These are phyloP conservation scores for Glaucomys volans DNA, from an alignment of 2,113 vertebrate species.

Conservation along the genomic window DNA sequence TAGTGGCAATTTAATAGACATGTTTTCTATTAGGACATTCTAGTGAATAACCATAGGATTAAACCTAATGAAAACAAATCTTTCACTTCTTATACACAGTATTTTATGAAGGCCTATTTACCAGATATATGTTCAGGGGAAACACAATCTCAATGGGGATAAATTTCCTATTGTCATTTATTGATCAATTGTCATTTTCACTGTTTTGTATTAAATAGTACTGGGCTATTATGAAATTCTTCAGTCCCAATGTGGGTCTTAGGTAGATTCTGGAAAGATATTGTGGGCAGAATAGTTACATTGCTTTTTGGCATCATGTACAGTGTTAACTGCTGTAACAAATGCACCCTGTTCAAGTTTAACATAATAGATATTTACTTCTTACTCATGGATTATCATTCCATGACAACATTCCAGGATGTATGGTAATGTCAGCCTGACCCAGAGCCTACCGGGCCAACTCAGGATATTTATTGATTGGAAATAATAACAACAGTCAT, in stretches of 20 bases:
- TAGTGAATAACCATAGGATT: background rate
- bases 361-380: background rate
- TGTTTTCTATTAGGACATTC: background rate
- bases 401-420: background rate
- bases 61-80: conserved; percentile 41
- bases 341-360: background rate
- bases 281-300: background rate
- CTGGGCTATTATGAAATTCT: background rate
- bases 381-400: background rate
- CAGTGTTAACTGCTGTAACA: background rate
- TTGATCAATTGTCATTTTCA: background rate
- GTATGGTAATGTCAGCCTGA: background rate
- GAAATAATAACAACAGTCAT: conserved; percentile 15
- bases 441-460: background rate
- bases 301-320: background rate
- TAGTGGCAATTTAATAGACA: conserved; percentile 12
- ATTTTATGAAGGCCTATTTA: conserved; percentile 1
- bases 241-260: background rate
- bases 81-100: background rate
- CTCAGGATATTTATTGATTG: background rate
- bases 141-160: background rate
- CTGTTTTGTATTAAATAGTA: background rate
- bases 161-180: conserved; percentile 11
- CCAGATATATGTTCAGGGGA: too few species aligned
- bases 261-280: background rate